Base-by-base conservation (phyloP, 2,797 vertebrate species). In the Varecia variegata region DNA sequence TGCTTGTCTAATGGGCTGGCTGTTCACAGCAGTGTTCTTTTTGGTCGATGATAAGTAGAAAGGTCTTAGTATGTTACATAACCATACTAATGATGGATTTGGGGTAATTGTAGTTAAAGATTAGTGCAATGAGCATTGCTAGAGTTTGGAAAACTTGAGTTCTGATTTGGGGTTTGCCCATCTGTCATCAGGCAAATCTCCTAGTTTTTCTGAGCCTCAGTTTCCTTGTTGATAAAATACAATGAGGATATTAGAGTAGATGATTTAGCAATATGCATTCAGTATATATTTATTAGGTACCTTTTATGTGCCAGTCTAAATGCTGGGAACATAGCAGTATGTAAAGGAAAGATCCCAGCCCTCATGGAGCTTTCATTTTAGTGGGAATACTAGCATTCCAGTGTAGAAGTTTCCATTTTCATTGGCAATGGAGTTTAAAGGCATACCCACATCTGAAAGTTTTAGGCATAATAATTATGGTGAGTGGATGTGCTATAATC, bases 1-100 rank as follows among this genome's bases (percentile, higher is more conserved):
- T 92, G 77, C 67, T 96, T 79, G 62, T 93, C 67, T 95, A 95
- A 97, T 95, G 90, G 94, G 47, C 88, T 94, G 83, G 35, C 93
- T 95, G 18, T 79, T 96, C 56, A 83, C 40, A 52, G 23, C 50
- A 83, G 1, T 80, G 81, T 96, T 92, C 73, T 67, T 95, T 95
- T 95, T 94, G 65, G 38, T 89, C 88, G 76, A 76, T 93, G 60
- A 9, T 93, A 93, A 96, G 62, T 52, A 93, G 86, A 80, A 93
- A 91, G 18, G 32, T 65, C 70, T 97, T 90, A 77, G 25, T 93
- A 25, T 82, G 11, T 96, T 97, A 89, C 91, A 56, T 97, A 95
- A 91, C 70, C 95, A 12, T 86, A 85, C 14, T 95, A 80, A 88
- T 88, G 86, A 60, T 95, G 62, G 86, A 88, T 91, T 88, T 88